Evolutionary conservation across 2,797 vertebrate genomes (phyloP).

Genomic region (Myotis daubentonii): DNA sequence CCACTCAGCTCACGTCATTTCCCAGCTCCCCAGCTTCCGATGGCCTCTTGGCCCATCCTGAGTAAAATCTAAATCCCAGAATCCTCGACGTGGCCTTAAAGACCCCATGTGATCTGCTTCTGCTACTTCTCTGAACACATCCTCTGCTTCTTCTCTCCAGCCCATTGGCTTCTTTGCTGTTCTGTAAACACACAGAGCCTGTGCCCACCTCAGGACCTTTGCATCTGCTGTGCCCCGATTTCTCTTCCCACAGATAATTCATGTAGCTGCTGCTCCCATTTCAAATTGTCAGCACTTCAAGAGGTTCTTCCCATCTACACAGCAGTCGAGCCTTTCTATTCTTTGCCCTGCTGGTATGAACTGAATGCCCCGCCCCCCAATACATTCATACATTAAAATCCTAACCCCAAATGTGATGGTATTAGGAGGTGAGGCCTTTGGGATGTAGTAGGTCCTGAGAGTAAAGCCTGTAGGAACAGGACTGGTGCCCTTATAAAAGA

Average conservation of each 20-base stretch:
- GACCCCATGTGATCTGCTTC: neutral
- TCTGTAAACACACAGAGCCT: neutral
- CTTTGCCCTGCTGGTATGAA: neutral
- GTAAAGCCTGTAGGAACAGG: neutral
- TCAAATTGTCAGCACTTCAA: neutral
- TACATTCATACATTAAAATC: neutral
- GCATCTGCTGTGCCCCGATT: neutral
- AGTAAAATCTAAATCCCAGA: neutral
- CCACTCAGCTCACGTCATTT: fast-evolving
- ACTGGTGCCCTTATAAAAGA: neutral
- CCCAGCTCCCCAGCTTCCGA: neutral
- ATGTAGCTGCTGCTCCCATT: neutral
- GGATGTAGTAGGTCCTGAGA: neutral
- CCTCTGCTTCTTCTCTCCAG: neutral
- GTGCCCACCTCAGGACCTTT: neutral
- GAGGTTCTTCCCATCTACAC: neutral
- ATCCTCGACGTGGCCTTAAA: neutral
- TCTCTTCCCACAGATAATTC: neutral
- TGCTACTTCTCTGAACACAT: neutral
- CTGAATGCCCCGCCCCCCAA: no score
- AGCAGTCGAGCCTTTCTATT: no score
- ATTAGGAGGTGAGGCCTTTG: neutral
- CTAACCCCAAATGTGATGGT: neutral
- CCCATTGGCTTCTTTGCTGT: neutral
- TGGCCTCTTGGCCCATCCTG: neutral